Evolutionary conservation across 2,888 invertebrate species (phyloP).

Genomic region (Cheilosia vernalis): DNA sequence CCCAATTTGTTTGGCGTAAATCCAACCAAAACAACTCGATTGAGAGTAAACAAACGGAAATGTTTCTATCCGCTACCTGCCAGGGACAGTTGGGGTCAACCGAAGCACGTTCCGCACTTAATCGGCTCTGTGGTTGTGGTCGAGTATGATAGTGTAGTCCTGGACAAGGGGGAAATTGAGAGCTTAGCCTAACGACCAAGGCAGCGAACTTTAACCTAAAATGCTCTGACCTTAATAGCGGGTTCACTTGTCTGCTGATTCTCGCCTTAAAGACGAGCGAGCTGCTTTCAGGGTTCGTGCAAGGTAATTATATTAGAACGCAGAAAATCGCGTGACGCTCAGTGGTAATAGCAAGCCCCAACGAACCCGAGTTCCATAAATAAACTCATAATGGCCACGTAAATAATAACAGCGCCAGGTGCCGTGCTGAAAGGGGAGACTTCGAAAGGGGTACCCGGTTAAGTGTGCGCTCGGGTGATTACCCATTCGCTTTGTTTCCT

Average conservation of each 20-base stretch:
- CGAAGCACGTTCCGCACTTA: conserved; percentile 35
- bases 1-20: conserved; percentile 23
- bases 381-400: conserved; percentile 41
- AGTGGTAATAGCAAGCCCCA: conserved; percentile 7
- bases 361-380: conserved; percentile 19
- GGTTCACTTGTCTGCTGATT: conserved; percentile 18
- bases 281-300: background rate
- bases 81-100: conserved; percentile 16
- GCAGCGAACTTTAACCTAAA: conserved; percentile 54
- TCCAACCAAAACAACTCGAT: conserved; percentile 13
- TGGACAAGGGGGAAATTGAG: background rate
- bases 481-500: background rate
- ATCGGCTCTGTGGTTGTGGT: conserved; percentile 5
- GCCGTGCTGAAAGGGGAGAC: background rate
- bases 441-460: conserved; percentile 1
- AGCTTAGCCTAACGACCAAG: conserved; percentile 56
- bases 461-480: conserved; percentile 1
- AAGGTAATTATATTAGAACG: conserved; percentile 42
- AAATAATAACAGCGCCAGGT: conserved; percentile 23
- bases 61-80: conserved; percentile 23
- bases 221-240: conserved; percentile 26
- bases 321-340: conserved; percentile 48
- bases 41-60: conserved; percentile 25
- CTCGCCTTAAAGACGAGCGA: conserved; percentile 1
- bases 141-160: conserved; percentile 9